A percentile compares a stretch with the other conserved stretches of the same genome.
These are phyloP conservation scores for Notothenia rossii DNA, from an alignment of 2,113 vertebrate species.

Conservation along the genomic window DNA sequence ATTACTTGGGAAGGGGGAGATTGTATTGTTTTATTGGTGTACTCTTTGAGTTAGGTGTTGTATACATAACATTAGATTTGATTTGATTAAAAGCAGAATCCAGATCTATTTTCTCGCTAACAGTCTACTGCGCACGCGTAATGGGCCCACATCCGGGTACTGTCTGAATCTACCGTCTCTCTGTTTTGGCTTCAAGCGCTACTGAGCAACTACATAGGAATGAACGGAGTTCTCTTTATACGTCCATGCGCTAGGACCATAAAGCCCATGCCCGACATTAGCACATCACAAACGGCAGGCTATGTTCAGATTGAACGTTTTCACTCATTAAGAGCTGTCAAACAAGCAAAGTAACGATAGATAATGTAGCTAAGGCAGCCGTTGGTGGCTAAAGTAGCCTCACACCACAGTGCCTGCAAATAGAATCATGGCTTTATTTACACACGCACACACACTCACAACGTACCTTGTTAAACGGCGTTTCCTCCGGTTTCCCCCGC, in stretches of 20 bases:
- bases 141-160: no score
- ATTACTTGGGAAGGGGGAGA: no score
- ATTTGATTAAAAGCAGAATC: no score
- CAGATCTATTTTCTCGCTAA: no score
- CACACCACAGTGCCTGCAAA: conserved; percentile 2
- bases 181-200: no score
- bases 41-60: no score
- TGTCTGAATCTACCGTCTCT: no score
- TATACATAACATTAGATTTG: no score
- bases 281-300: conserved; percentile 16
- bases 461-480: conserved; percentile 67
- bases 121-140: no score
- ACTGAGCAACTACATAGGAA: no score
- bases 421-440: not conserved
- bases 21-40: no score
- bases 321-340: not conserved
- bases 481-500: conserved; percentile 37
- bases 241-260: not conserved
- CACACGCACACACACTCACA: not conserved
- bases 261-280: conserved; percentile 43
- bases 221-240: no score
- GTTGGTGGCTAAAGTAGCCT: not conserved
- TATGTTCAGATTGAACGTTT: conserved; percentile 11
- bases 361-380: not conserved
- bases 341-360: conserved; percentile 5